Conservation (phyloP, 1,140 invertebrate genomes). For the Scaptomyza montana region DNA sequence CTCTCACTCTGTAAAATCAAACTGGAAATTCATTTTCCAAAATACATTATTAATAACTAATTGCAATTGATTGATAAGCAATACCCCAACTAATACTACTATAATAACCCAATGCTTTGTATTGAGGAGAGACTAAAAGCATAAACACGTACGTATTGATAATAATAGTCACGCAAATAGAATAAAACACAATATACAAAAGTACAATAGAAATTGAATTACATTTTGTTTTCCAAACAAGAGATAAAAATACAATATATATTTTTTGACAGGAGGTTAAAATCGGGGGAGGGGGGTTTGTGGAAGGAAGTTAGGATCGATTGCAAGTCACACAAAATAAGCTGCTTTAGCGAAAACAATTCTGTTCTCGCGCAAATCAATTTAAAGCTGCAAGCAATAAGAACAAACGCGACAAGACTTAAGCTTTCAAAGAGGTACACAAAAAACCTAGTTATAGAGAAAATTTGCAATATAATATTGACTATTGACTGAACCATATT, state of each 20-base stretch:
- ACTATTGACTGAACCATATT: too few relatives aligned
- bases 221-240: neutral
- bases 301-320: neutral
- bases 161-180: conserved; percentile 57
- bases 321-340: conserved; percentile 44
- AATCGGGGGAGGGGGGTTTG: too few relatives aligned
- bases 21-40: neutral
- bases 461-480: too few relatives aligned
- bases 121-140: conserved; percentile 48
- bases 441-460: too few relatives aligned
- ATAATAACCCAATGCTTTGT: neutral
- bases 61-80: neutral
- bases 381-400: conserved; percentile 36
- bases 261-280: neutral
- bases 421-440: too few relatives aligned
- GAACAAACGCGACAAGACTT: too few relatives aligned
- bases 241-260: conserved; percentile 31
- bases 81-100: neutral
- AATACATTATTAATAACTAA: too few relatives aligned
- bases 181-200: neutral
- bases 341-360: conserved; percentile 44
- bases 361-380: conserved; percentile 62
- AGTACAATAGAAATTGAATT: conserved; percentile 1
- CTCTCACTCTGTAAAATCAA: neutral
- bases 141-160: conserved; percentile 48